Base-by-base conservation (phyloP, 1,140 invertebrate species). In the Drosophila seguyi region DNA sequence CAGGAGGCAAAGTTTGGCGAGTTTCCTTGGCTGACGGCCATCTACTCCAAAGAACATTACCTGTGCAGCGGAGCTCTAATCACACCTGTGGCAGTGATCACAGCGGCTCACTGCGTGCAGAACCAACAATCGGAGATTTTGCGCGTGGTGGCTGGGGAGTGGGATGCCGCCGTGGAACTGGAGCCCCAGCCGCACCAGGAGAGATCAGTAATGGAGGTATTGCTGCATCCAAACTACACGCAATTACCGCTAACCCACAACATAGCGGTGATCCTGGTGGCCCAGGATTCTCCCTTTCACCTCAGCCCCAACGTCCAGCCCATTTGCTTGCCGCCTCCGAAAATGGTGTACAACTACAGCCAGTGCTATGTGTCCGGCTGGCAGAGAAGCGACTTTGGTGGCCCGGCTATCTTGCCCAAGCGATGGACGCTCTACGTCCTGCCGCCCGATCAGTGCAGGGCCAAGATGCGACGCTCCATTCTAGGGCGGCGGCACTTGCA, bases 351-450 rank as follows among this genome's bases (percentile, higher is more conserved):
- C 58, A 83, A 87, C 14, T 77, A 67, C 27, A 83, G 61, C 14
- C 79, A 87, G 39, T 87, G 84, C 45, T 87, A 77, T 60, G 76
- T 88, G 18, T 62, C 80, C 4, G 80, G 84, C 11, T 87, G 84
- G 84, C 50, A 59, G 8, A 53, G 41, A 0, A 22, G n/a, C 0
- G 75, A 87, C 25, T 88, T 83, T 6, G 56, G 36, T 16, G 34
- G 7, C 10, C 41, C 62, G 1, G 72, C 31, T 6, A 77, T 63
- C 4, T 25, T 88, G 60, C 84, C 79, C 6, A 77, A 77, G 45
- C 76, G 76, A 5, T 61, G 63, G 55, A 75, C 76, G 0, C 76
- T 87, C 16, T 88, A 61, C 8, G 72, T 56, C 11, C 53, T 87
- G 44, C 84, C 84, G 0, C 50, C 56, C 0, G 79, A 87, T 63